A percentile compares a stretch with the other conserved stretches of the same genome.
phyloP scores from a whole-genome alignment of 2,888 invertebrate genomes.

The Pachymerium ferrugineum region DNA sequence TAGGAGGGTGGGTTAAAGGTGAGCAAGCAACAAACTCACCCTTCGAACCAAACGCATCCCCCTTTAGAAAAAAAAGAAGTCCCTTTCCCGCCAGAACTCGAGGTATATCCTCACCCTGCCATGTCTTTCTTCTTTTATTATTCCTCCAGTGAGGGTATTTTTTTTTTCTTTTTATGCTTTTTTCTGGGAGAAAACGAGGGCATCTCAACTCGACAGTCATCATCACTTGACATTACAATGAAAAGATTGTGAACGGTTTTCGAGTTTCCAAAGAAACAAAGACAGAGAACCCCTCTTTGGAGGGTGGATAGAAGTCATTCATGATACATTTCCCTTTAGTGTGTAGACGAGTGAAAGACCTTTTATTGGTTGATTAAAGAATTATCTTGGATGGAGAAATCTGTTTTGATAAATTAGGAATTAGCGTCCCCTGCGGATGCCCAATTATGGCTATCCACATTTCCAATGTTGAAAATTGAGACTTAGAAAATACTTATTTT shows the following conservation, averaged over 20 bases:
- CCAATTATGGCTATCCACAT: no score
- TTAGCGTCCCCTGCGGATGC: neutral
- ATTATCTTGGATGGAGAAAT: neutral
- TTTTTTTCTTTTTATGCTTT: conserved; percentile 11
- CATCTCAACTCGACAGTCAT: conserved; percentile 17
- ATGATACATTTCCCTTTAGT: neutral
- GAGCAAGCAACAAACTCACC: conserved; percentile 23
- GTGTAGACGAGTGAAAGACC: neutral
- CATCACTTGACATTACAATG: conserved; percentile 17
- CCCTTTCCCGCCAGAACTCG: neutral
- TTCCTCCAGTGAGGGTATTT: neutral
- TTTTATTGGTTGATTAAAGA: neutral
- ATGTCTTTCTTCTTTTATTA: conserved; percentile 27
- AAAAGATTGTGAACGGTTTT: conserved; percentile 22
- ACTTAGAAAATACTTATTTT: neutral
- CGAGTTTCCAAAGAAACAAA: conserved; percentile 22
- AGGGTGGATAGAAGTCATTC: conserved; percentile 20
- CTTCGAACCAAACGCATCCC: neutral
- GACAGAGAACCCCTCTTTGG: conserved; percentile 16
- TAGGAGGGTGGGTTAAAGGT: conserved; percentile 23
- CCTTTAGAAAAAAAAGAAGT: neutral
- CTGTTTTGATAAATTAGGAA: neutral
- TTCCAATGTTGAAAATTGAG: no score
- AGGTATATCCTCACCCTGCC: conserved; percentile 22
- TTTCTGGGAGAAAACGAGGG: conserved; percentile 14